These are phyloP conservation scores for Archivesica marissinica DNA, from an alignment of 1,140 invertebrate genomes.

Conservation along the genomic window DNA sequence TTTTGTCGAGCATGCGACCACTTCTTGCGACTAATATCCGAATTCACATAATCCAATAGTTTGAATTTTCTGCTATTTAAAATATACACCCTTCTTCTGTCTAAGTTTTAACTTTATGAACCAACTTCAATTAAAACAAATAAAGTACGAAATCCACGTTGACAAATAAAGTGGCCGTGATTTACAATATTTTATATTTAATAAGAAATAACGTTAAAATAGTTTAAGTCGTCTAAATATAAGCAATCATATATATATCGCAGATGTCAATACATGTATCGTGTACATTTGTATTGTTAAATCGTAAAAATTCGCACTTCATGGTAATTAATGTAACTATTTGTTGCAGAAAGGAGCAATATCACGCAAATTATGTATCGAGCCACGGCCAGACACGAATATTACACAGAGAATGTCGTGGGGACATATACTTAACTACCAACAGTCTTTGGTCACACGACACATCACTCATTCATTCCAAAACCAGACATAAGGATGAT, in stretches of 20 bases:
- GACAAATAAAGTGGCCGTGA: background rate
- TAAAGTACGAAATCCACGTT: conserved; percentile 5
- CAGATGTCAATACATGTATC: conserved; percentile 38
- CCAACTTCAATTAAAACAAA: background rate
- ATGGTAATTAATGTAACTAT: conserved; percentile 61
- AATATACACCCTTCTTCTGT: background rate
- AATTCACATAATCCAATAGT: conserved; percentile 3
- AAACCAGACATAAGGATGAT: conserved; percentile 45
- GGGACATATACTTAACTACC: conserved; percentile 61
- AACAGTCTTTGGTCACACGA: conserved; percentile 49
- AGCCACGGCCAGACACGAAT: conserved; percentile 49
- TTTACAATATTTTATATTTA: background rate
- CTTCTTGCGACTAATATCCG: background rate
- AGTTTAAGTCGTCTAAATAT: background rate
- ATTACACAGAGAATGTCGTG: conserved; percentile 47
- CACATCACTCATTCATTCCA: conserved; percentile 59
- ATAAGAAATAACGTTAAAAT: conserved; percentile 6
- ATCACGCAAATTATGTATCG: conserved; percentile 62
- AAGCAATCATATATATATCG: background rate
- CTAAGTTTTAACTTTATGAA: background rate
- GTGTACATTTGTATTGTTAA: conserved; percentile 58
- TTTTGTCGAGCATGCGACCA: conserved; percentile 8
- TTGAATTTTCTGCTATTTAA: background rate
- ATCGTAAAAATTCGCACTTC: conserved; percentile 61
- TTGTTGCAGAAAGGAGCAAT: conserved; percentile 49